phyloP scores from a whole-genome alignment of 30 jellyfish, hydroid and myxozoan species.

The Cassiopea andromeda region DNA sequence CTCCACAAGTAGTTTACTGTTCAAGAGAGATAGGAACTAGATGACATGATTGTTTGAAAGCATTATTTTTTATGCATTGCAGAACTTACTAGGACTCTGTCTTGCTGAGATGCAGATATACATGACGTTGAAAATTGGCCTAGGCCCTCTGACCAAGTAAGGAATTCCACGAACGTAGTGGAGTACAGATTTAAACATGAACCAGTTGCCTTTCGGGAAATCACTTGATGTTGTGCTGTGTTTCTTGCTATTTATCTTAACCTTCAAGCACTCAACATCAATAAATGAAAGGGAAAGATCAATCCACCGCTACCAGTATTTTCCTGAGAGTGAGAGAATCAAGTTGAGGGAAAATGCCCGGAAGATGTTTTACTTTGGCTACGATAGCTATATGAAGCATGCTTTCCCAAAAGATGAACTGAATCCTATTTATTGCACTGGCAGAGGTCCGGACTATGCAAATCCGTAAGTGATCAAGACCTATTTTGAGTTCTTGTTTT shows the following conservation, averaged over 20 bases:
- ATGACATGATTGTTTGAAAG: neutral
- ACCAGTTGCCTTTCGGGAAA: neutral
- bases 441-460: slow-evolving; percentile 96
- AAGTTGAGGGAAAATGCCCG: slow-evolving; percentile 70
- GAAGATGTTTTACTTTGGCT: slow-evolving; percentile 94
- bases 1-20: neutral
- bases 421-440: slow-evolving; percentile 93
- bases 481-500: neutral
- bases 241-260: neutral
- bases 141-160: too few relatives aligned
- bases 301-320: slow-evolving; percentile 61
- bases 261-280: neutral
- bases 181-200: neutral
- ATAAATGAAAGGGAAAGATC: slow-evolving; percentile 22
- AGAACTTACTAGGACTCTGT: neutral
- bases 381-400: slow-evolving; percentile 89
- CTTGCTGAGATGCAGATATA: neutral
- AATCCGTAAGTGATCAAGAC: slow-evolving; percentile 73
- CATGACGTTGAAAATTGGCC: too few relatives aligned
- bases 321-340: slow-evolving; percentile 84
- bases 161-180: too few relatives aligned
- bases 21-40: neutral
- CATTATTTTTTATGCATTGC: neutral
- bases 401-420: slow-evolving; percentile 97
- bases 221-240: neutral